phyloP scores from a whole-genome alignment of 1,140 invertebrate genomes.

The Brachystomella parvula region DNA sequence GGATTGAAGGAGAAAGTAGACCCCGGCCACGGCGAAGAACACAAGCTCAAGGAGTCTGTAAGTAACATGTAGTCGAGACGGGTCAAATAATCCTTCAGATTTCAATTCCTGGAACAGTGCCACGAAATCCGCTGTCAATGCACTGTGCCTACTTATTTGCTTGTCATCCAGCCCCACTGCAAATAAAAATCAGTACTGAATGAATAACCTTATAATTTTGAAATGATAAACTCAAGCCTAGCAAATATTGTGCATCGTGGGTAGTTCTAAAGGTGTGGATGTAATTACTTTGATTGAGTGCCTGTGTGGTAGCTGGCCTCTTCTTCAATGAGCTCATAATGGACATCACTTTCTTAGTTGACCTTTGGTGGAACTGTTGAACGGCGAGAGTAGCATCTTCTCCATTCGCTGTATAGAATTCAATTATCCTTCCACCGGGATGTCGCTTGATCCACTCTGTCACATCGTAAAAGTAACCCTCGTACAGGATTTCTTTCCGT shows the following conservation, averaged over 20 bases:
- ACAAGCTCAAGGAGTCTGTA: constrained; percentile 28
- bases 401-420: constrained; percentile 9
- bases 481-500: constrained; percentile 16
- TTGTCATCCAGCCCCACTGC: constrained; percentile 24
- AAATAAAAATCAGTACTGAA: constrained; percentile 1
- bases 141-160: constrained; percentile 22
- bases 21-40: constrained; percentile 18
- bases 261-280: not conserved
- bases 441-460: constrained; percentile 15
- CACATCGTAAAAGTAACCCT: constrained; percentile 14
- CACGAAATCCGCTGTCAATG: constrained; percentile 30
- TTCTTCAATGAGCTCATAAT: constrained; percentile 29
- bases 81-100: constrained; percentile 30
- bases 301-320: constrained; percentile 20
- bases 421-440: constrained; percentile 16
- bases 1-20: constrained; percentile 22
- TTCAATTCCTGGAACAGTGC: constrained; percentile 28
- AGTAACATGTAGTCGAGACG: constrained; percentile 24
- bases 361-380: constrained; percentile 34
- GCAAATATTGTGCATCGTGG: not conserved
- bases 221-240: not conserved
- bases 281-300: constrained; percentile 4
- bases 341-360: constrained; percentile 24
- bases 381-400: constrained; percentile 24
- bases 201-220: too few species aligned